A percentile compares a stretch with the other conserved stretches of the same genome.
phyloP scores from a whole-genome alignment of 2,113 vertebrate species.

The Leuciscus idus region DNA sequence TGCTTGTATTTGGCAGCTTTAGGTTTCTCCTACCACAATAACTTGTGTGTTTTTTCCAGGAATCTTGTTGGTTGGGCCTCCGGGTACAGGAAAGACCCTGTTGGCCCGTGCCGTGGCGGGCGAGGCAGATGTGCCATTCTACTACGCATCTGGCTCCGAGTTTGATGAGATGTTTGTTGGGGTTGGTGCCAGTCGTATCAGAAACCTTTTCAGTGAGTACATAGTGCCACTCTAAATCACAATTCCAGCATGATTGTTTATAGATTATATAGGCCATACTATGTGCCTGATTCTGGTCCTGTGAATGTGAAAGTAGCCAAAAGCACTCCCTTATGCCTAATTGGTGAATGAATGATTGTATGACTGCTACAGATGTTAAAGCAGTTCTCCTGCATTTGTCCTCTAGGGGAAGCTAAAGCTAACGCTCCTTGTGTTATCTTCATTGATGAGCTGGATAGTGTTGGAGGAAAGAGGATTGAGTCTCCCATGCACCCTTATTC shows the following conservation, averaged over 20 bases:
- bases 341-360: neutral
- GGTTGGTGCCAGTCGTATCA: conserved; percentile 95
- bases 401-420: conserved; percentile 89
- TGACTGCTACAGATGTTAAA: neutral
- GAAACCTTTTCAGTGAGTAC: conserved; percentile 92
- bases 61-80: conserved; percentile 91
- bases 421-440: conserved; percentile 98
- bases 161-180: conserved; percentile 99
- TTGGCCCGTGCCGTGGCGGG: conserved; percentile 95
- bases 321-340: neutral
- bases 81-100: conserved; percentile 96
- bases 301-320: neutral
- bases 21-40: too few relatives aligned
- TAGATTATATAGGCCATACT: neutral
- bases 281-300: neutral
- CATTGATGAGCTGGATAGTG: conserved; percentile 97
- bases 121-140: conserved; percentile 96
- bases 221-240: neutral
- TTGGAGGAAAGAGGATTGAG: conserved; percentile 96
- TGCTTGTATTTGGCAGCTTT: too few relatives aligned
- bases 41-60: conserved; percentile 69
- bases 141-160: conserved; percentile 95
- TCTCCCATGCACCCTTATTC: conserved; percentile 99
- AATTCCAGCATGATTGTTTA: neutral
- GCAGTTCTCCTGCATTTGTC: neutral